Percentiles rank a stretch among this genome's conserved stretches.
These are phyloP conservation scores for Pararge aegeria DNA, from an alignment of 1,140 invertebrate genomes.

Conservation along the genomic window DNA sequence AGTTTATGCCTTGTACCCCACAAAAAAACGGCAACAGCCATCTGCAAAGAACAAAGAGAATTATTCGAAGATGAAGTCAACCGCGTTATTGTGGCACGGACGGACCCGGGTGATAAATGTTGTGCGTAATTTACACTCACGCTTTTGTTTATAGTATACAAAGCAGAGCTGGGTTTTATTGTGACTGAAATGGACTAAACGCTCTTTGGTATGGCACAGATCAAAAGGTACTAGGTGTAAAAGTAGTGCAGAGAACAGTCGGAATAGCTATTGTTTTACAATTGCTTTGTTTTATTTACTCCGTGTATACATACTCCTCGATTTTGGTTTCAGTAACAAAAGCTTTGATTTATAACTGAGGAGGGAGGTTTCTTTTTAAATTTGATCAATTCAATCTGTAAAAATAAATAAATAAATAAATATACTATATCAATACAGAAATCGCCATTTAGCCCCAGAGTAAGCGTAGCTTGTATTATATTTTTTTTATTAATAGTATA, in stretches of 20 bases:
- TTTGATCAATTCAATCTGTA: too few species aligned
- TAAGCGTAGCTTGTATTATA: too few species aligned
- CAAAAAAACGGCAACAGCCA: constrained; percentile 52
- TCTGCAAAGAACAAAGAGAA: constrained; percentile 69
- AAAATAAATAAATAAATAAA: too few species aligned
- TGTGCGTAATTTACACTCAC: constrained; percentile 66
- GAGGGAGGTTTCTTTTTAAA: too few species aligned
- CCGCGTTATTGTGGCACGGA: constrained; percentile 69
- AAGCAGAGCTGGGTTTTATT: constrained; percentile 35
- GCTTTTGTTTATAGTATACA: constrained; percentile 49
- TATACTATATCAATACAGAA: too few species aligned
- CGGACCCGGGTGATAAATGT: constrained; percentile 62
- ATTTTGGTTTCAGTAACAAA: neutral
- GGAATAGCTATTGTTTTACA: neutral
- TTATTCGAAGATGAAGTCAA: constrained; percentile 77
- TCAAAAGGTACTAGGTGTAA: constrained; percentile 13
- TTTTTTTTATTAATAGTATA: too few species aligned
- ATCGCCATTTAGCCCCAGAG: too few species aligned
- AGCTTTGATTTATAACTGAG: too few species aligned
- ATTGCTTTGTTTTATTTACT: constrained; percentile 8
- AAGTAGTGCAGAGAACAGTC: neutral
- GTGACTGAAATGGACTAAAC: constrained; percentile 27
- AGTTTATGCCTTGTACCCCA: constrained; percentile 37
- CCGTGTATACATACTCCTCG: neutral
- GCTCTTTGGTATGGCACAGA: constrained; percentile 16